Evolutionary conservation across 37 sponge, comb jelly and placozoan species (phyloP).

Genomic region (Aplysina aerophoba): DNA sequence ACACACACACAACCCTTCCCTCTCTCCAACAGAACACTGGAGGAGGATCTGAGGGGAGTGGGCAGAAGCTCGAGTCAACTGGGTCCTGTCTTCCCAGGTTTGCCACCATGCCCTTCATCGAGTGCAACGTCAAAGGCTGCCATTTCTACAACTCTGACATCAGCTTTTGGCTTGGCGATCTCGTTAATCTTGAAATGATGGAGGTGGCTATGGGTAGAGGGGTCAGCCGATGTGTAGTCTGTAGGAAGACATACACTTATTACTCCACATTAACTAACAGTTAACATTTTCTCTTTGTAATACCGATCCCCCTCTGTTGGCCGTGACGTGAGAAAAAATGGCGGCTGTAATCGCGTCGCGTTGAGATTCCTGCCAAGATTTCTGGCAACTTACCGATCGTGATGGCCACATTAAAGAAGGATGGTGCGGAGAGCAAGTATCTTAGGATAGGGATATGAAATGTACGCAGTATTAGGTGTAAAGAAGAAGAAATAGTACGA

Average conservation of each 20-base stretch:
- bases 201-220: neutral
- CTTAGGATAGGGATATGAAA: too few species aligned
- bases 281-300: neutral
- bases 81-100: constrained; percentile 24
- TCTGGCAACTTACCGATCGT: too few species aligned
- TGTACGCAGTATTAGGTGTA: too few species aligned
- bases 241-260: neutral
- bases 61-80: constrained; percentile 21
- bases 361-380: too few species aligned
- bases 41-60: constrained; percentile 41
- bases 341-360: too few species aligned
- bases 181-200: neutral
- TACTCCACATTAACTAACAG: neutral
- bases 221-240: constrained; percentile 23
- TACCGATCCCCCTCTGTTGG: too few species aligned
- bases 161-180: constrained; percentile 28
- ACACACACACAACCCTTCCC: neutral
- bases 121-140: constrained; percentile 39
- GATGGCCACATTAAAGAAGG: too few species aligned
- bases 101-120: constrained; percentile 11
- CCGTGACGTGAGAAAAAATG: too few species aligned
- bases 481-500: too few species aligned
- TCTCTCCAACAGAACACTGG: constrained; percentile 19
- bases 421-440: too few species aligned
- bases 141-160: constrained; percentile 20